Evolutionary conservation across 2,888 invertebrate genomes (phyloP), one percentile per base, ranked within the genome.

Genomic region (Athalia rosae): DNA sequence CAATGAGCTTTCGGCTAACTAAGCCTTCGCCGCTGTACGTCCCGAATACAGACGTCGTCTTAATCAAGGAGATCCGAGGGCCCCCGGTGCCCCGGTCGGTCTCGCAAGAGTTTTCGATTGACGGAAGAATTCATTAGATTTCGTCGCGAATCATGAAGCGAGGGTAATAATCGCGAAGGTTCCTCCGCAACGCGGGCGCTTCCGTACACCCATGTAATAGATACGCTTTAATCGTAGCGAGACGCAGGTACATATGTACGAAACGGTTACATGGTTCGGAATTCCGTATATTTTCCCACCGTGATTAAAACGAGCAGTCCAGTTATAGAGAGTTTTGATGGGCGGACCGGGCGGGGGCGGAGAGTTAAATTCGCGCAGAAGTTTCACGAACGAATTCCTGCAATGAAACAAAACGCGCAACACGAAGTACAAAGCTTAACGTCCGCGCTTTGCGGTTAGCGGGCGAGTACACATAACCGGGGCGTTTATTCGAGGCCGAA

Each of bases 401-500:
- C 15, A 15, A 66, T 11, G 59, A 66, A 69, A 69, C 69, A 69
- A 69, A 69, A 69, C 69, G 69, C 43, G 2, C 69, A 56, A 71
- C 71, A 58, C 71, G 45, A 71, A 71, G 13, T 71, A 58, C 71
- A 71, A 71, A 71, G 71, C 71, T 58, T n/a, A 58, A 45, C 71
- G 58, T 45, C 43, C 58, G 41, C 71, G 71, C 71, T 71, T 56
- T 71, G 71, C 71, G 71, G 71, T 71, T 58, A 71, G 41, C 71
- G 45, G 56, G 71, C 56, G 50, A 58, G 71, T 58, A 56, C 43
- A 58, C 56, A n/a, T 43, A 56, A 9, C 41, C 6, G 28, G 53
- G 53, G 71, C 71, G 58, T 71, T 71, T 71, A 71, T 71, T 71
- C 58, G 71, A 71, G 71, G 71, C 50, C 58, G 71, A 71, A 71